phyloP scores from a whole-genome alignment of 1,140 invertebrate genomes.

The Zaprionus tsacasi region DNA sequence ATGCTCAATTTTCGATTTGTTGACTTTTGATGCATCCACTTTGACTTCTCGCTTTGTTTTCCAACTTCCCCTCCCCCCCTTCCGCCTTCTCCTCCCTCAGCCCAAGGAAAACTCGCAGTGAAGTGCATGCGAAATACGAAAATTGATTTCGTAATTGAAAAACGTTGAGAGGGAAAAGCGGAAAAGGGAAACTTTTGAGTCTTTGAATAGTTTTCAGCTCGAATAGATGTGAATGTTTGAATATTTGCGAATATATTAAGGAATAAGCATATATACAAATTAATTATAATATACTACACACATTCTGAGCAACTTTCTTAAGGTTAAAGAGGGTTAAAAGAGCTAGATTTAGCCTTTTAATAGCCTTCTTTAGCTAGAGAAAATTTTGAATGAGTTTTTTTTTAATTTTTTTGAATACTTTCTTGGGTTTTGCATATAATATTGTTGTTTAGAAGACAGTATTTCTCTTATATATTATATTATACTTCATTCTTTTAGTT shows the following conservation, averaged over 20 bases:
- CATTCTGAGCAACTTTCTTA: neutral
- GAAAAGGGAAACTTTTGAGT: neutral
- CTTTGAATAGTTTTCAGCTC: neutral
- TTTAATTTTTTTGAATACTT: neutral
- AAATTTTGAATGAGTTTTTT: no score
- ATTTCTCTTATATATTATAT: no score
- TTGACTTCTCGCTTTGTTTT: conserved; percentile 36
- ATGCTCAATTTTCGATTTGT: conserved; percentile 77
- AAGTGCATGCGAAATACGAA: conserved; percentile 8
- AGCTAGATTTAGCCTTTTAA: no score
- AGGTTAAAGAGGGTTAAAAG: no score
- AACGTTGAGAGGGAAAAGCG: neutral
- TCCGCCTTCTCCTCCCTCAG: no score
- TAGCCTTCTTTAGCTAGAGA: no score
- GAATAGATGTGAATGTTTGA: neutral
- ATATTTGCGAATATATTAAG: neutral
- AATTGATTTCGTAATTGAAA: conserved; percentile 33
- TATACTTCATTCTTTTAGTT: no score
- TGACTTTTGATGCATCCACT: conserved; percentile 61
- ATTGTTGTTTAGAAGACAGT: no score
- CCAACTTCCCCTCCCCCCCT: neutral
- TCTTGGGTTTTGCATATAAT: no score
- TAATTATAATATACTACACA: neutral
- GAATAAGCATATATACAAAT: neutral
- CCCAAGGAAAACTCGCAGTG: conserved; percentile 3